phyloP scores from a whole-genome alignment of 1,140 invertebrate species.

The Drosophila bocqueti region DNA sequence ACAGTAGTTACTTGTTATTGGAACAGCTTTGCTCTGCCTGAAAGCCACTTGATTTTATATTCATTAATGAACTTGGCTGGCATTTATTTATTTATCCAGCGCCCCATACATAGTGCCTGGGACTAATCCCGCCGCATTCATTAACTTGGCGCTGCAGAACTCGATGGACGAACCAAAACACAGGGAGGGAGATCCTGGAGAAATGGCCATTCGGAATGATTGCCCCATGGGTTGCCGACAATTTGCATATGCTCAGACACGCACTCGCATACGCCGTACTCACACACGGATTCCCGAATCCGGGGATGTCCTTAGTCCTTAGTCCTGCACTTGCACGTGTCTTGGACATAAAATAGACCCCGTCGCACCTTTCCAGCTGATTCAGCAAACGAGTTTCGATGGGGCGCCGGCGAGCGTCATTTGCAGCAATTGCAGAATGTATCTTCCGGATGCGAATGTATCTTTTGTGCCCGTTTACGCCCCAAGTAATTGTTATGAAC shows the following conservation, averaged over 20 bases:
- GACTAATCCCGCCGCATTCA: constrained; percentile 27
- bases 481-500: constrained; percentile 78
- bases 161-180: constrained; percentile 2
- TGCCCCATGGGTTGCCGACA: constrained; percentile 37
- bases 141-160: constrained; percentile 5
- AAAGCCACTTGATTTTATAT: constrained; percentile 12
- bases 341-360: constrained; percentile 58
- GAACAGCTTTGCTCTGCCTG: not conserved
- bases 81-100: not conserved
- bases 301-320: constrained; percentile 38
- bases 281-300: constrained; percentile 1
- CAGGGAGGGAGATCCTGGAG: not conserved
- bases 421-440: constrained; percentile 62
- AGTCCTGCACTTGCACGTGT: constrained; percentile 62
- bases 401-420: constrained; percentile 31
- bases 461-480: constrained; percentile 56
- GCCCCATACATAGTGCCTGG: not conserved
- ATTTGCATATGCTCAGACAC: constrained; percentile 59
- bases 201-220: constrained; percentile 47
- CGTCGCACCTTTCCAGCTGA: constrained; percentile 32
- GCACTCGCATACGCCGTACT: constrained; percentile 19
- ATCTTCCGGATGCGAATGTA: constrained; percentile 51
- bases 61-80: constrained; percentile 1
- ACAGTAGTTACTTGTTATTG: not conserved
- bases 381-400: constrained; percentile 37